Percentiles rank a stretch among this genome's conserved stretches.
Evolutionary conservation across 2,888 invertebrate genomes (phyloP).

Genomic region (Bugula neritina): DNA sequence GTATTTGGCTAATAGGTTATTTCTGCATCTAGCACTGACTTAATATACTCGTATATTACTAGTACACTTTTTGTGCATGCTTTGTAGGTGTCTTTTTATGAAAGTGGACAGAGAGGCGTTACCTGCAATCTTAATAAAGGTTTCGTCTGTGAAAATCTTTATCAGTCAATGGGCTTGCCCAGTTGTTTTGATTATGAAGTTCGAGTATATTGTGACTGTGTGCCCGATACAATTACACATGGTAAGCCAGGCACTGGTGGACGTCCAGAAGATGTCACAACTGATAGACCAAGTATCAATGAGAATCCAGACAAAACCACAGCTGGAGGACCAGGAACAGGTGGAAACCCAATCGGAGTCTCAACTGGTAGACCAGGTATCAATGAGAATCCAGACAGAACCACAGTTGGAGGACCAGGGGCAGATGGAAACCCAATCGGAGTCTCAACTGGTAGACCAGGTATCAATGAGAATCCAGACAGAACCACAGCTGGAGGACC

Average conservation of each 20-base stretch:
- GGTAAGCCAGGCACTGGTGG: background rate
- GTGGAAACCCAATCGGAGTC: background rate
- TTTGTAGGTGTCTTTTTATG: conserved; percentile 1
- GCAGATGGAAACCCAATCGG: background rate
- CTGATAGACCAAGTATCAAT: background rate
- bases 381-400: background rate
- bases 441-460: background rate
- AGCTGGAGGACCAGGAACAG: background rate
- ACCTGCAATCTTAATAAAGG: conserved; percentile 41
- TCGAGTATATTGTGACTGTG: conserved; percentile 57
- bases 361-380: background rate
- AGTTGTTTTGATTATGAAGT: conserved; percentile 77
- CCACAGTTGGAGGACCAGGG: background rate
- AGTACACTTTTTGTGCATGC: too few relatives aligned
- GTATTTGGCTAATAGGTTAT: too few relatives aligned
- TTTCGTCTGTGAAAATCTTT: conserved; percentile 40
- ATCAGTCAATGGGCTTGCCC: conserved; percentile 33
- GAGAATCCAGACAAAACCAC: background rate
- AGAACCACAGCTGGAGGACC: background rate
- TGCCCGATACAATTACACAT: background rate
- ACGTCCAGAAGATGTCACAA: background rate
- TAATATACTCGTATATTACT: too few relatives aligned
- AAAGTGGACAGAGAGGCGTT: conserved; percentile 39
- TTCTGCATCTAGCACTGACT: too few relatives aligned
- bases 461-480: background rate